These are phyloP conservation scores for Araneus ventricosus DNA, from an alignment of 1,140 invertebrate species.

Conservation along the genomic window DNA sequence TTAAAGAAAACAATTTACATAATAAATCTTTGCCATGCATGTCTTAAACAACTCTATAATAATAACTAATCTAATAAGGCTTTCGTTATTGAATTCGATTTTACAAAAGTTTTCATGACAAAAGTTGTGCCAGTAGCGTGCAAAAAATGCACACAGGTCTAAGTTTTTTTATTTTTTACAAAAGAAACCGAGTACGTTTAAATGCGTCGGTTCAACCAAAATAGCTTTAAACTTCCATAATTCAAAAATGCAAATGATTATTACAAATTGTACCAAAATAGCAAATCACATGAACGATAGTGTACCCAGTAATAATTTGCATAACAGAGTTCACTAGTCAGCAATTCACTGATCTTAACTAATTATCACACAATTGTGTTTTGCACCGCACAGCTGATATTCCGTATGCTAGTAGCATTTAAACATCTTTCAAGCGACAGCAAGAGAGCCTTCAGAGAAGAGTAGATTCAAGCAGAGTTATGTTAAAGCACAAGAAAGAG, in stretches of 20 bases:
- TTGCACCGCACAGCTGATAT: slow-evolving; percentile 53
- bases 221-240: slow-evolving; percentile 74
- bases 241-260: slow-evolving; percentile 67
- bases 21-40: slow-evolving; percentile 75
- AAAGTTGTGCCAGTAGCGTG: slow-evolving; percentile 73
- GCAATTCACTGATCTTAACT: slow-evolving; percentile 50
- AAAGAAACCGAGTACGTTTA: slow-evolving; percentile 69
- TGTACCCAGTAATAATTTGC: slow-evolving; percentile 68
- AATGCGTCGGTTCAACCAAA: slow-evolving; percentile 72
- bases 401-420: slow-evolving; percentile 31
- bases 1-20: slow-evolving; percentile 74
- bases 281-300: slow-evolving; percentile 74
- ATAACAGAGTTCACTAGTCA: slow-evolving; percentile 60
- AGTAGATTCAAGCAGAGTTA: slow-evolving; percentile 60
- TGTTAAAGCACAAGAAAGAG: slow-evolving; percentile 61
- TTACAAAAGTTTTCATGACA: slow-evolving; percentile 75
- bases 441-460: slow-evolving; percentile 68
- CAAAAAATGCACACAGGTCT: slow-evolving; percentile 73
- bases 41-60: slow-evolving; percentile 75
- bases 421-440: slow-evolving; percentile 59
- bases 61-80: slow-evolving; percentile 76
- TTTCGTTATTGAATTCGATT: slow-evolving; percentile 71
- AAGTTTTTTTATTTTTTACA: slow-evolving; percentile 54
- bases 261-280: slow-evolving; percentile 76
- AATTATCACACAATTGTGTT: slow-evolving; percentile 68